Evolutionary conservation across 2,797 vertebrate species (phyloP), one percentile per base, ranked within the genome.

Genomic region (Bufotes viridis): DNA sequence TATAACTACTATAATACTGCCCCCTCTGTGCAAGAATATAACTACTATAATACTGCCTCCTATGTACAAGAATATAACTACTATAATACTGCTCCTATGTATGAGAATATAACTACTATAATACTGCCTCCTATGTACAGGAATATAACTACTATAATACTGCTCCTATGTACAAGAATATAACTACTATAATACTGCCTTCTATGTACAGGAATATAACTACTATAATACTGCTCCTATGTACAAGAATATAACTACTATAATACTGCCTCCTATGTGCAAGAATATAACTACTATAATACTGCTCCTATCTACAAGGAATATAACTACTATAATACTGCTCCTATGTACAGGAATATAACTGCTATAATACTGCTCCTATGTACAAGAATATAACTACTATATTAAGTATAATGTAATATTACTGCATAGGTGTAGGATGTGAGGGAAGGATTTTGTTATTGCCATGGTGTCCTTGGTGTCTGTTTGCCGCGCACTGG

Each of bases 1-100:
- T 78, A 78, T 78, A 78, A 55, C 74, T 78, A 78, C 74, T 72
- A 53, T 51, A 76, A 51, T 51, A 76, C 69, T 72, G 29, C 69
- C 0, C 0, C 42, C 42, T 75, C 53, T 51, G 10, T 51, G n/a
- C 72, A 75, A 53, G 42, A 75, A 53, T 75, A 75, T 75, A 75
- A 51, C 72, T 75, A 75, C 72, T 75, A 53, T 75, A 75, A 75
- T 75, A 75, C 72, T 75, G 42, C 42, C 42, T 3, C 42, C 42
- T 53, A 75, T 53, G 20, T 53, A 75, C 42, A 51, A 53, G 72
- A 75, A 75, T 75, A 75, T 75, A 75, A 75, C 72, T 53, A n/a
- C 72, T 75, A 75, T 51, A 49, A 49, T 74, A 74, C 70, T 74
- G 34, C 70, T 7, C 34, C 34, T 49, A 74, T 49, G 17, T 74